Conservation (phyloP, 2,113 vertebrate genomes). For the Ardeotis arabs region DNA sequence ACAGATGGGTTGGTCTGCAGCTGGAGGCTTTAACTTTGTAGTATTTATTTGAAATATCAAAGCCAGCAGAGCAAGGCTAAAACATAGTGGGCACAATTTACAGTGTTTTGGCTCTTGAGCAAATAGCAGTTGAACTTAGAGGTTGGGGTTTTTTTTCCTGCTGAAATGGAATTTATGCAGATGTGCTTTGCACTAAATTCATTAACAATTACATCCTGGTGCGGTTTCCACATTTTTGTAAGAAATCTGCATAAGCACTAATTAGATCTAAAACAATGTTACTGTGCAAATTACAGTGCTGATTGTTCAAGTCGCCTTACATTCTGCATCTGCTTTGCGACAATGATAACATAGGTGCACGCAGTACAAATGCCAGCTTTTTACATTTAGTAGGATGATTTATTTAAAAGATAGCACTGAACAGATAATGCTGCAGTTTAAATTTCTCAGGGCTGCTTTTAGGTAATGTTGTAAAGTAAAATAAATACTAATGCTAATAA, state of each 20-base stretch:
- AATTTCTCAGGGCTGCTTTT: slow-evolving; percentile 42
- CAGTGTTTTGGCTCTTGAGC: slow-evolving; percentile 83
- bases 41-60: slow-evolving; percentile 83
- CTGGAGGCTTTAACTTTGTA: slow-evolving; percentile 84
- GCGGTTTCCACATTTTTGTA: slow-evolving; percentile 84
- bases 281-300: slow-evolving; percentile 82
- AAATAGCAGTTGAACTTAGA: slow-evolving; percentile 83
- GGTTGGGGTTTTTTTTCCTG: slow-evolving; percentile 66
- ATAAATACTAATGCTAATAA: slow-evolving; percentile 60
- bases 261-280: slow-evolving; percentile 85
- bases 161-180: slow-evolving; percentile 84
- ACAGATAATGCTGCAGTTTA: slow-evolving; percentile 59
- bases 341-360: slow-evolving; percentile 79
- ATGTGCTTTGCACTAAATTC: slow-evolving; percentile 85
- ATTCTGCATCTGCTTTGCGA: slow-evolving; percentile 77
- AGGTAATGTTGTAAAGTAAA: slow-evolving; percentile 58
- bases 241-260: slow-evolving; percentile 82
- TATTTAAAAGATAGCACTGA: slow-evolving; percentile 71
- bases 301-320: slow-evolving; percentile 77
- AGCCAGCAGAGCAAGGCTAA: slow-evolving; percentile 81
- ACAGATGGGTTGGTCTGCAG: slow-evolving; percentile 85
- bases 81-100: slow-evolving; percentile 78
- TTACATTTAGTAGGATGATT: slow-evolving; percentile 65
- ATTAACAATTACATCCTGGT: slow-evolving; percentile 87
- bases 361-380: slow-evolving; percentile 71